phyloP scores from a whole-genome alignment of 2,797 vertebrate genomes.

The Danionella dracula region DNA sequence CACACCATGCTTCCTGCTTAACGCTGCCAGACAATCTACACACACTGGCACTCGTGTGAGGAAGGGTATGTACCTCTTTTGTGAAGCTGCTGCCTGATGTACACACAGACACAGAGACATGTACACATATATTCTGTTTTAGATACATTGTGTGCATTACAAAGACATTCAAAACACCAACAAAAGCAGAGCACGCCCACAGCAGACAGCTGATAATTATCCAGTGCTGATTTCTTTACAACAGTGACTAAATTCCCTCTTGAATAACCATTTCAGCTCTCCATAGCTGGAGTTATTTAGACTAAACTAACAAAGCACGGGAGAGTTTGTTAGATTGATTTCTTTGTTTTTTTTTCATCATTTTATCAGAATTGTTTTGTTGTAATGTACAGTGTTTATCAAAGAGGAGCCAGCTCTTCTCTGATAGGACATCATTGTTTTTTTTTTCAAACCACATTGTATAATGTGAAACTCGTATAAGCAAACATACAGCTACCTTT shows the following conservation, averaged over 20 bases:
- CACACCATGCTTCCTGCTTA: slow-evolving; percentile 85
- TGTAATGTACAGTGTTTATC: no score
- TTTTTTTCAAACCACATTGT: slow-evolving; percentile 27
- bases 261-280: neutral
- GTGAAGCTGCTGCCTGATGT: neutral
- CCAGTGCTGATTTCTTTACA: neutral
- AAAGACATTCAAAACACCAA: neutral
- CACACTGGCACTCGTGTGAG: slow-evolving; percentile 83
- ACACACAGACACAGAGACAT: slow-evolving; percentile 23
- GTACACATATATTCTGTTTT: slow-evolving; percentile 2
- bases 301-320: no score
- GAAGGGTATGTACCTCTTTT: slow-evolving; percentile 79
- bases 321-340: no score
- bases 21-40: slow-evolving; percentile 80
- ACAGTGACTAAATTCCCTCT: neutral
- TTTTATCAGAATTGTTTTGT: no score
- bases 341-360: no score
- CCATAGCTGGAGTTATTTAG: no score
- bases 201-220: slow-evolving; percentile 42
- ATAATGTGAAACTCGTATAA: slow-evolving; percentile 43
- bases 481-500: slow-evolving; percentile 44
- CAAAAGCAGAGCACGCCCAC: slow-evolving; percentile 34
- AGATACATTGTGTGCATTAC: neutral
- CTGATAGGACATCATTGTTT: neutral
- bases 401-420: no score